Evolutionary conservation across 1,140 invertebrate genomes (phyloP).

Genomic region (Heterodera schachtii): DNA sequence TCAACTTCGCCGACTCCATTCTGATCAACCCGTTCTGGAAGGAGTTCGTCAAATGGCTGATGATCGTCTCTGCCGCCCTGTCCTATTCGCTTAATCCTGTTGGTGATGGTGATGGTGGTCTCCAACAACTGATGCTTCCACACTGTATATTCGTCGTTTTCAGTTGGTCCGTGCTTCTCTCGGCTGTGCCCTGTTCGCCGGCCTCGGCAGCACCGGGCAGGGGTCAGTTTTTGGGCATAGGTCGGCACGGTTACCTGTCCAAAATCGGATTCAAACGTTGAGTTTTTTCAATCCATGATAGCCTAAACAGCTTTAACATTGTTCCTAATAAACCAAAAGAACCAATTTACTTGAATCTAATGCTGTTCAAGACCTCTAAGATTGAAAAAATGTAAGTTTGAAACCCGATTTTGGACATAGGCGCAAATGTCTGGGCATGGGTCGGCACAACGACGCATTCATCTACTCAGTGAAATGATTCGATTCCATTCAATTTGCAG

Average conservation of each 20-base stretch:
- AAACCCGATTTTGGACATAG: no score
- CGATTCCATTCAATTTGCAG: background rate
- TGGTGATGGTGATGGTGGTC: background rate
- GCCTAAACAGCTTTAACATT: no score
- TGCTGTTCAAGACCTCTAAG: no score
- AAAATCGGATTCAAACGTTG: no score
- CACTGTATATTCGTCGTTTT: slow-evolving; percentile 25
- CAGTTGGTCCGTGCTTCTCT: slow-evolving; percentile 47
- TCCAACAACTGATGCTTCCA: background rate
- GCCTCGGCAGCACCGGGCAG: slow-evolving; percentile 38
- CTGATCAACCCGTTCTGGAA: slow-evolving; percentile 20
- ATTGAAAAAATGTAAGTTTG: no score
- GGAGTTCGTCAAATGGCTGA: slow-evolving; percentile 35
- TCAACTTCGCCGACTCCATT: slow-evolving; percentile 46
- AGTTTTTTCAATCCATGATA: no score
- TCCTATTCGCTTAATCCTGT: slow-evolving; percentile 47
- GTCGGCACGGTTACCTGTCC: no score
- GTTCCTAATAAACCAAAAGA: no score
- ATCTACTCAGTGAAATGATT: no score
- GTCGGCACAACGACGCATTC: no score
- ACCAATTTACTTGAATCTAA: no score
- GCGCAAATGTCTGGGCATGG: no score
- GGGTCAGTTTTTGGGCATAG: background rate
- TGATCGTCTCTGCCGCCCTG: slow-evolving; percentile 35
- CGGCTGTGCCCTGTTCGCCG: slow-evolving; percentile 38